These are phyloP conservation scores for Idaea straminata DNA, from an alignment of 2,888 invertebrate genomes.

Conservation along the genomic window DNA sequence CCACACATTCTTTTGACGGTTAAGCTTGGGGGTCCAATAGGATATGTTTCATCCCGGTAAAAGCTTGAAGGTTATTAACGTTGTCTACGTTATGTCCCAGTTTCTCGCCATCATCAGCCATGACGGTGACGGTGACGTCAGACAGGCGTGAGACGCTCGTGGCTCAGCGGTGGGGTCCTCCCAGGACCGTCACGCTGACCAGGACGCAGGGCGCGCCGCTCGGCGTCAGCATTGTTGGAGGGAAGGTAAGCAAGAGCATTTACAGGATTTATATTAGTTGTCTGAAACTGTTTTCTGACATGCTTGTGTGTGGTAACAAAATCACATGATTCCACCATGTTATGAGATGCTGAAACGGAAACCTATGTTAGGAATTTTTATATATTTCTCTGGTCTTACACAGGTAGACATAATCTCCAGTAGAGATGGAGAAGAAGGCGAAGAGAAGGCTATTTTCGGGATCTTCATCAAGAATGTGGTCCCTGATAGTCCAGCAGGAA, in stretches of 20 bases:
- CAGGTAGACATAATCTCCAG: constrained; percentile 88
- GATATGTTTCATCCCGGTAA: too few relatives aligned
- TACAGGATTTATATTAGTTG: background rate
- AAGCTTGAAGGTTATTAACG: too few relatives aligned
- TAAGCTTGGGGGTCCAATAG: too few relatives aligned
- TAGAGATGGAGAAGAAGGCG: constrained; percentile 83
- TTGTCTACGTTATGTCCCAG: constrained; percentile 30
- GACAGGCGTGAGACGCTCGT: constrained; percentile 56
- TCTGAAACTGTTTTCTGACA: too few relatives aligned
- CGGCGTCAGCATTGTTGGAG: constrained; percentile 98
- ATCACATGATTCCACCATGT: too few relatives aligned
- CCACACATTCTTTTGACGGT: too few relatives aligned
- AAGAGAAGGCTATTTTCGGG: constrained; percentile 90
- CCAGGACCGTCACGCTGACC: constrained; percentile 86
- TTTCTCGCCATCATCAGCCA: constrained; percentile 55
- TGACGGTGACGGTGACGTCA: constrained; percentile 75
- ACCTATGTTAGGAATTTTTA: too few relatives aligned
- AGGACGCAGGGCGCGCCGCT: constrained; percentile 87
- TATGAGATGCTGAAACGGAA: too few relatives aligned
- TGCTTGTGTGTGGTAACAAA: too few relatives aligned
- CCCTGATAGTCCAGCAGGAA: constrained; percentile 95
- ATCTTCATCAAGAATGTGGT: constrained; percentile 99
- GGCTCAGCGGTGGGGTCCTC: constrained; percentile 91
- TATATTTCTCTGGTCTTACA: background rate
- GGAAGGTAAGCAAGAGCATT: constrained; percentile 83